Percentiles rank a stretch among this genome's conserved stretches.
Evolutionary conservation across 2,113 vertebrate genomes (phyloP).

Genomic region (Cebidichthys violaceus): DNA sequence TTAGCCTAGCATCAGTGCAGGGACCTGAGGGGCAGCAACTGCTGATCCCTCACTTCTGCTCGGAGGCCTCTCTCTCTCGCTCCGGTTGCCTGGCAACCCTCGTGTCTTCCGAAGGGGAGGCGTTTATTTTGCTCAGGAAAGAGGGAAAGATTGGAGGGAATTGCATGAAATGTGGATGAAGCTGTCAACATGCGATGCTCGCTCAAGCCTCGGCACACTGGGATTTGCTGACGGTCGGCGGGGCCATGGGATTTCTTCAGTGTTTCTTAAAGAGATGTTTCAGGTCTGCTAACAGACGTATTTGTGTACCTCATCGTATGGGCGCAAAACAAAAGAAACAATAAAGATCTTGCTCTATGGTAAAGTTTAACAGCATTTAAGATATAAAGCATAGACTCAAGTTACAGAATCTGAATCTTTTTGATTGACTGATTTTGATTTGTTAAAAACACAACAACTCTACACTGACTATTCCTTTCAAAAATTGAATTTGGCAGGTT

Average conservation of each 20-base stretch:
- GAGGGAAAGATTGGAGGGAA: slow-evolving; percentile 36
- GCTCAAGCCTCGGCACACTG: slow-evolving; percentile 34
- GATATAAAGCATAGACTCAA: not conserved
- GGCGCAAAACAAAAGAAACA: not conserved
- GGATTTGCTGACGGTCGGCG: slow-evolving; percentile 17
- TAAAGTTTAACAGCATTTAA: not conserved
- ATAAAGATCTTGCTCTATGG: not conserved
- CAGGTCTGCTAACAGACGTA: slow-evolving; percentile 8
- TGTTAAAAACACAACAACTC: not conserved
- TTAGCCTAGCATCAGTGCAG: slow-evolving; percentile 64
- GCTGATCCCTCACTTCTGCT: slow-evolving; percentile 73
- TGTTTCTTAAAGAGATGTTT: slow-evolving; percentile 35
- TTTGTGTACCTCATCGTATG: not conserved
- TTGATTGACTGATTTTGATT: not conserved
- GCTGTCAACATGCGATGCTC: slow-evolving; percentile 61
- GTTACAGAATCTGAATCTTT: not conserved
- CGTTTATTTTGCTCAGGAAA: slow-evolving; percentile 52
- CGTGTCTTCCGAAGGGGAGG: slow-evolving; percentile 48
- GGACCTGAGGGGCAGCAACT: slow-evolving; percentile 66
- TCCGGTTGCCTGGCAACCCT: slow-evolving; percentile 70
- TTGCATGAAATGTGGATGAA: slow-evolving; percentile 68
- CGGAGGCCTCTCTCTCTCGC: slow-evolving; percentile 30
- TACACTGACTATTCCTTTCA: no score
- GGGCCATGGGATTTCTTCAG: slow-evolving; percentile 16
- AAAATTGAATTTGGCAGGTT: no score